phyloP scores from a whole-genome alignment of 2,888 invertebrate genomes.

The Bellardia pandia region DNA sequence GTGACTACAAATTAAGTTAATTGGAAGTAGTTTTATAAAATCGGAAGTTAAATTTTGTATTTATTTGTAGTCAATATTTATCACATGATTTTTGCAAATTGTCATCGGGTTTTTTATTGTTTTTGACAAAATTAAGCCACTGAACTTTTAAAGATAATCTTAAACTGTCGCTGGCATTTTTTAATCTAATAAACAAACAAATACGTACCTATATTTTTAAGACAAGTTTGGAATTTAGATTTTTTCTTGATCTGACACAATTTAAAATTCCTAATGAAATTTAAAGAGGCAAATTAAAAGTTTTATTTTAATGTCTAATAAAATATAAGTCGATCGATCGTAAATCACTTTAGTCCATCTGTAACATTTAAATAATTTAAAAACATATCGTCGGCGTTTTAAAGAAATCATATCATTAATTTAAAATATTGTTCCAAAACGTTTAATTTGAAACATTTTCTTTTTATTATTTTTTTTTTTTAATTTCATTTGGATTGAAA shows the following conservation, averaged over 20 bases:
- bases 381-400: too few species aligned
- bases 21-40: conserved; percentile 42
- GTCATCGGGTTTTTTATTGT: conserved; percentile 14
- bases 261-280: conserved; percentile 33
- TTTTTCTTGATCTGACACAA: not conserved
- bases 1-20: conserved; percentile 58
- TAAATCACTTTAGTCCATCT: not conserved
- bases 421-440: too few species aligned
- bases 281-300: conserved; percentile 6
- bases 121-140: conserved; percentile 48
- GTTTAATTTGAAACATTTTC: too few species aligned
- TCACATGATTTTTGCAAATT: conserved; percentile 53
- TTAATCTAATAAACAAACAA: conserved; percentile 26
- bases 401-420: too few species aligned
- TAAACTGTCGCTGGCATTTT: not conserved
- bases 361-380: not conserved
- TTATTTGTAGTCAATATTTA: conserved; percentile 37
- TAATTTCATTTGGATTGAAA: too few species aligned
- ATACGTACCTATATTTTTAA: conserved; percentile 17
- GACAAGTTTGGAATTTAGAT: conserved; percentile 33
- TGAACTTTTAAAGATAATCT: conserved; percentile 40
- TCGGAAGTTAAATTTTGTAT: conserved; percentile 55
- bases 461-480: too few species aligned
- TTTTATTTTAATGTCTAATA: conserved; percentile 45
- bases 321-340: conserved; percentile 18